Evolutionary conservation across 2,888 invertebrate genomes (phyloP), one percentile per base, ranked within the genome.

Genomic region (Pomacea canaliculata): DNA sequence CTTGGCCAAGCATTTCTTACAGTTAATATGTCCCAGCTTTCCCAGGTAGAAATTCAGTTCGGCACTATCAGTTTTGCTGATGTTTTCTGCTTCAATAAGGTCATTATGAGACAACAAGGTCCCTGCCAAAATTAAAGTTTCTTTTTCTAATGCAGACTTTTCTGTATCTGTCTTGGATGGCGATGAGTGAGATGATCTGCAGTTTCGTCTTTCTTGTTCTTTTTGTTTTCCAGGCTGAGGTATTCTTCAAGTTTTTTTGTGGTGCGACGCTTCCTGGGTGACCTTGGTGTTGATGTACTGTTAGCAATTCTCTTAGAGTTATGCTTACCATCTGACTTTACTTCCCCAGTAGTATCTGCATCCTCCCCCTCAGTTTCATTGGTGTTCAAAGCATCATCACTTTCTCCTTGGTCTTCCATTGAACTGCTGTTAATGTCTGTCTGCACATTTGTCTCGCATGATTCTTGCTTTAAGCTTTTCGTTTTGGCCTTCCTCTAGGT

Each of bases 41-140:
- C 74, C 78, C 63, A 76, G 23, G 37, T 71, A 19, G 27, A 79
- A 73, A n/a, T 77, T 73, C 59, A 70, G 63, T 56, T 77, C 77
- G 10, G 71, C 69, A n/a, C 70, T 69, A 8, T 46, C 73, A 56
- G 18, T 16, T 4, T 48, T 56, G 56, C 46, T 37, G 9, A 66
- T 37, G 37, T 16, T 73, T 16, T 65, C 65, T 0, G 69, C 68
- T 19, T 79, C 79, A 12, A 70, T 49, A 51, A 49, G 60, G n/a
- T 69, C 62, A 19, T 51, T 16, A 70, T 73, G 71, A 4, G 49
- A 48, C 16, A 73, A 23, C 37, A 63, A 18, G 19, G 37, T 8
- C 5, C n/a, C 49, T 23, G 67, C 19, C 18, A 67, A 49, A 46
- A 13, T 19, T 46, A 19, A 37, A 51, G 19, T 67, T n/a, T 51